Percentiles rank a stretch among this genome's conserved stretches.
These are phyloP conservation scores for Cephalopholis sonnerati DNA, from an alignment of 2,113 vertebrate genomes.

Conservation along the genomic window DNA sequence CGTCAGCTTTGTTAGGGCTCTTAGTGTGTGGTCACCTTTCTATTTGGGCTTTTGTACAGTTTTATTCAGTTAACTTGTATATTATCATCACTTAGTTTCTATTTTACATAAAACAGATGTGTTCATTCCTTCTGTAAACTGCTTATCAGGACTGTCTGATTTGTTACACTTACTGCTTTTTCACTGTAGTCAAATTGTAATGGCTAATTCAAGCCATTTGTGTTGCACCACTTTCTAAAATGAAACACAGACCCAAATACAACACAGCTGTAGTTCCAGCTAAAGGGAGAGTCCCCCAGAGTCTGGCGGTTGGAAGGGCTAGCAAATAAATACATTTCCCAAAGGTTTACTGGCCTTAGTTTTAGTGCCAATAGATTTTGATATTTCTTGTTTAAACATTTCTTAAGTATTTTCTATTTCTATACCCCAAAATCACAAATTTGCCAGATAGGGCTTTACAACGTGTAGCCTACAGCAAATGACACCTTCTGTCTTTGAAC, in stretches of 20 bases:
- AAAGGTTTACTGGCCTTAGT: background rate
- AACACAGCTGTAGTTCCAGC: constrained; percentile 15
- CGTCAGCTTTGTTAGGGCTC: too few species aligned
- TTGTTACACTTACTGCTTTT: background rate
- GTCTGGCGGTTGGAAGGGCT: background rate
- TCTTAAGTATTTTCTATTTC: background rate
- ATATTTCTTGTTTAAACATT: background rate
- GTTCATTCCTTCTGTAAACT: too few species aligned
- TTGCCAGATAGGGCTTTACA: background rate
- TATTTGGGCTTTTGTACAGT: too few species aligned
- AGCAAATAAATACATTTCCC: background rate
- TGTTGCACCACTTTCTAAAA: background rate
- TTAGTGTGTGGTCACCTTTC: too few species aligned
- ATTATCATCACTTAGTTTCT: too few species aligned
- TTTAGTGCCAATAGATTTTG: background rate
- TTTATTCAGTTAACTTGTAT: too few species aligned
- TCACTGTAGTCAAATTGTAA: background rate
- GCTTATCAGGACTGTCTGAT: background rate
- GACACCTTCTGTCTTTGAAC: background rate
- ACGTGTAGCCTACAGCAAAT: too few species aligned
- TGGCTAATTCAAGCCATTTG: background rate
- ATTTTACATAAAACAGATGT: too few species aligned
- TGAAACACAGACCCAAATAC: background rate
- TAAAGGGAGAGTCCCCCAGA: background rate
- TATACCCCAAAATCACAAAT: too few species aligned